Conservation (phyloP, 2,797 vertebrate genomes). For the Pangasius sanitwongsei region DNA sequence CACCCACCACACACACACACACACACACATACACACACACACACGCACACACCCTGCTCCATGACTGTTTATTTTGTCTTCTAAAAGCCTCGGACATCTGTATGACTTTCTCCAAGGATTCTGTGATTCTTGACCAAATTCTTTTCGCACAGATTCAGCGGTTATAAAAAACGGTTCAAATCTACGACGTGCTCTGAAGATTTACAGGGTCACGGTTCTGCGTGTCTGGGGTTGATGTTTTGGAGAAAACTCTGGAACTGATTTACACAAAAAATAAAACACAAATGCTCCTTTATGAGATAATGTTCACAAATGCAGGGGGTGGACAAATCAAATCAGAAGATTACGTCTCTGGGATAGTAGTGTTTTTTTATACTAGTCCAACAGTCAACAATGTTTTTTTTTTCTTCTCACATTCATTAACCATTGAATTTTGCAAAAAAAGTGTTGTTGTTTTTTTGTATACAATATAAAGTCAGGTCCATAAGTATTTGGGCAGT, state of each 20-base stretch:
- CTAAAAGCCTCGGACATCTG: slow-evolving; percentile 64
- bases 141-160: not conserved
- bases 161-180: not conserved
- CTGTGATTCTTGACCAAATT: not conserved
- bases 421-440: too few species aligned
- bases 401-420: not conserved
- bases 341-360: not conserved
- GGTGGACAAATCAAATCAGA: not conserved
- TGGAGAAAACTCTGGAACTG: not conserved
- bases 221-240: slow-evolving; percentile 16
- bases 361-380: not conserved
- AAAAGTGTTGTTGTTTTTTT: too few species aligned
- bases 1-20: not conserved
- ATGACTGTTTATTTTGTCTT: slow-evolving; percentile 75
- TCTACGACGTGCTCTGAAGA: slow-evolving; percentile 8
- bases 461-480: too few species aligned
- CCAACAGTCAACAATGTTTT: not conserved
- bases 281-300: not conserved
- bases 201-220: slow-evolving; percentile 46
- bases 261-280: slow-evolving; percentile 21
- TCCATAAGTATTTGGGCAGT: too few species aligned
- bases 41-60: not conserved
- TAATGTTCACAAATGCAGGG: not conserved
- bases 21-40: not conserved
- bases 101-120: slow-evolving; percentile 65